Base-by-base conservation (phyloP, 2,797 vertebrate genomes). In the Semotilus atromaculatus region DNA sequence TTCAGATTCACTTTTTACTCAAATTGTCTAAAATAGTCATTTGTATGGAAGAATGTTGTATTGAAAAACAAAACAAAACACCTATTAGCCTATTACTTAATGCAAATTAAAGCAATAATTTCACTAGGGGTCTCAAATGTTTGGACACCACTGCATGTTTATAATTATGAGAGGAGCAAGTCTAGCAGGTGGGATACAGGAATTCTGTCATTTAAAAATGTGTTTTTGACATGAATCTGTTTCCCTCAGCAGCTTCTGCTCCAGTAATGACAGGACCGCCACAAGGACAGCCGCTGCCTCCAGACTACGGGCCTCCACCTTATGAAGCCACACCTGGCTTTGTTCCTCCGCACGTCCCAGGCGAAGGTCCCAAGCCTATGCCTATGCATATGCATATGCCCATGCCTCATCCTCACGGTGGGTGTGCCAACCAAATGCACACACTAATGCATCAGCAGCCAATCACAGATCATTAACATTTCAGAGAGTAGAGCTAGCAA, bases 271-370 rank as follows among this genome's bases (percentile, higher is more conserved):
- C 94, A 80, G 95, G 90, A 77, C 97, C 97, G 38, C 95, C 94
- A 5, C 95, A 95, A 45, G 96, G 96, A 85, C 94, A 95, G 81
- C 95, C 95, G 0, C 31, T 97, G 43, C 97, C 97, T 78, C 94
- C 96, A 40, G 97, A 99, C 36, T 96, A 97, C 0, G 97, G 97
- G 0, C 98, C 98, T 13, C 98, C 98, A 13, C 98, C 98, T 0
- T 99, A 99, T 1, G 98, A 99, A 86, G 96, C 94, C 0, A 91
- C 94, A 26, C 96, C 96, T 0, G 96, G 97, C 58, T 99, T 97
- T 0, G 89, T 98, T 7, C 96, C 97, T 4, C 96, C 97, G 1
- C 97, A 97, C 66, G 94, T 97, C 89, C 96, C 96, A 58, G 93
- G 95, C 18, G 97, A 98, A n/a, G 92, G 96, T 38, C 87, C 93